These are phyloP conservation scores for Beris morrisii DNA, from an alignment of 2,888 invertebrate genomes.

Conservation along the genomic window DNA sequence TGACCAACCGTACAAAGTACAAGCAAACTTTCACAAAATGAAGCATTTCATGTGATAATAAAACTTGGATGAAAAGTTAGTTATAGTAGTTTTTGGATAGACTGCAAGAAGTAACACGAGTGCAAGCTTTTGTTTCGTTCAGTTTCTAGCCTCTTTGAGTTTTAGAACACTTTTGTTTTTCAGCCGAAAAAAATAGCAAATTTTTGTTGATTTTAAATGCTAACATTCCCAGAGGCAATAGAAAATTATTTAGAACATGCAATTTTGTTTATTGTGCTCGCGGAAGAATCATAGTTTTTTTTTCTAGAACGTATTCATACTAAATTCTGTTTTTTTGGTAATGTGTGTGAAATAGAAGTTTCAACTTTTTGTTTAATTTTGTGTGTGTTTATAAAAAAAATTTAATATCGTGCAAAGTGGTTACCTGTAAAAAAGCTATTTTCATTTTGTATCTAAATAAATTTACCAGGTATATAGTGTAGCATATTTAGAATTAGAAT, in stretches of 20 bases:
- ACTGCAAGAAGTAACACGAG: constrained; percentile 30
- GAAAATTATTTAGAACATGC: constrained; percentile 13
- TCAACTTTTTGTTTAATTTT: constrained; percentile 4
- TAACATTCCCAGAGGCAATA: constrained; percentile 25
- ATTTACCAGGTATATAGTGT: constrained; percentile 19
- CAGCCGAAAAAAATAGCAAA: no score
- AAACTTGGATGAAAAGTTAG: constrained; percentile 21
- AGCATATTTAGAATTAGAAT: constrained; percentile 24
- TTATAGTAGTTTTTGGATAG: constrained; percentile 19
- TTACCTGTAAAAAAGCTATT: constrained; percentile 25
- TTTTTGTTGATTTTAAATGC: background rate
- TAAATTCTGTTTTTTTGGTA: background rate
- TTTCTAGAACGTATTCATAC: background rate
- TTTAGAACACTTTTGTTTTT: no score
- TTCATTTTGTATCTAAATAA: background rate
- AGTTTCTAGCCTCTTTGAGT: no score
- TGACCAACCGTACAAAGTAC: constrained; percentile 32
- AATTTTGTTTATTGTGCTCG: constrained; percentile 13
- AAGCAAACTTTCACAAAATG: constrained; percentile 25
- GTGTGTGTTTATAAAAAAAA: background rate
- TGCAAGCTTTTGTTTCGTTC: constrained; percentile 20
- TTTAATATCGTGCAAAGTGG: constrained; percentile 27
- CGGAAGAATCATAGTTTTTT: background rate
- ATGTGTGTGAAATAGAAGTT: background rate
- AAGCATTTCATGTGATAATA: constrained; percentile 29